phyloP scores from a whole-genome alignment of 1,140 invertebrate species.

The Drosophila tropicalis region DNA sequence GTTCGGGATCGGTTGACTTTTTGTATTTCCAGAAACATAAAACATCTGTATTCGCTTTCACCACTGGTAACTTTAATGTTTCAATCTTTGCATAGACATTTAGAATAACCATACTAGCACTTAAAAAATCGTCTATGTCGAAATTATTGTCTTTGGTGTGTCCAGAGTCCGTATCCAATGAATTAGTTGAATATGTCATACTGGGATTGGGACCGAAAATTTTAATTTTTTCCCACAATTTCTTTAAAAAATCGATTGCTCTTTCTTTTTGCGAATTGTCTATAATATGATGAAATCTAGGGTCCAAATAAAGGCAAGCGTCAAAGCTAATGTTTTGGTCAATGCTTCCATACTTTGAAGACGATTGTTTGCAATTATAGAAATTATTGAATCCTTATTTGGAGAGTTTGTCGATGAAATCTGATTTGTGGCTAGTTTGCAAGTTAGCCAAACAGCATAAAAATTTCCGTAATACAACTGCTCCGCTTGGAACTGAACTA shows the following conservation, averaged over 20 bases:
- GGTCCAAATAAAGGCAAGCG: slow-evolving; percentile 25
- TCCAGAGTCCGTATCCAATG: too few relatives aligned
- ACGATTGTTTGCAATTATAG: neutral
- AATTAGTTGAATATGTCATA: too few relatives aligned
- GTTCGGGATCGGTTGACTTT: too few relatives aligned
- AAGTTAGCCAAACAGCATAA: slow-evolving; percentile 2
- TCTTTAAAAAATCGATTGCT: slow-evolving; percentile 25
- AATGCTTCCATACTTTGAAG: neutral
- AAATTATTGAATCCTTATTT: slow-evolving; percentile 4
- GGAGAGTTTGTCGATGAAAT: neutral
- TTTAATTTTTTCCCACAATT: slow-evolving; percentile 24
- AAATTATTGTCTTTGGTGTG: too few relatives aligned
- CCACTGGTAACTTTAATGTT: too few relatives aligned
- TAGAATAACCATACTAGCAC: too few relatives aligned
- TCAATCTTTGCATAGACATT: too few relatives aligned
- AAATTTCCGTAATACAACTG: neutral
- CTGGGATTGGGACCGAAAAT: too few relatives aligned
- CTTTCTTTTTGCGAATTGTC: slow-evolving; percentile 18
- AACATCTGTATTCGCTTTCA: too few relatives aligned
- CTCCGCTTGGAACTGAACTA: neutral
- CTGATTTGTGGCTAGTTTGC: neutral
- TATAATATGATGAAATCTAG: slow-evolving; percentile 25
- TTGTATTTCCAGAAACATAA: too few relatives aligned
- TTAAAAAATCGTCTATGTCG: too few relatives aligned
- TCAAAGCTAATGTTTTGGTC: slow-evolving; percentile 17